Base-by-base conservation (phyloP, 2,113 vertebrate species). In the Corythornis vintsioides region DNA sequence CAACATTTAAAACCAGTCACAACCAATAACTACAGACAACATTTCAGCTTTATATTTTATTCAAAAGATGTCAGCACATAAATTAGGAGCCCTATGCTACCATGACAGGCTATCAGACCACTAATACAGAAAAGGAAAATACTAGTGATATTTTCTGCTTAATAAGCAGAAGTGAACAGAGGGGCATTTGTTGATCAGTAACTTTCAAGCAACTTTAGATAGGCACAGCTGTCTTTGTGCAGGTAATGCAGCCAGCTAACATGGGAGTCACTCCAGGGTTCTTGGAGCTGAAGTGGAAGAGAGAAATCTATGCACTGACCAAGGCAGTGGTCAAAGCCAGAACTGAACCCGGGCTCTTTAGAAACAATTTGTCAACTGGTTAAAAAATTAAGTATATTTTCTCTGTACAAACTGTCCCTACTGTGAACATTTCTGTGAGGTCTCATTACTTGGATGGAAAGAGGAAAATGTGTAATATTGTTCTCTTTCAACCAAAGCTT, bases 31-130 rank as follows among this genome's bases (percentile, higher is more conserved):
- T 83, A 74, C 45, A 93, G 73, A 89, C n/a, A 76, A 47, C 8
- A 7, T 71, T 84, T 69, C 35, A 45, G 67, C 66, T 92, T 94
- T 75, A 67, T 35, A 31, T 24, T 50, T 92, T 40, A n/a, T 66
- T 76, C 64, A 43, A 38, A 90, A 87, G 66, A 63, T 48, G 19
- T 60, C 81, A 89, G 22, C 19, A 35, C 15, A 10, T 45, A 71
- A 71, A 81, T 63, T 83, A 83, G 61, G 31, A 78, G 31, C 45
- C 42, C 28, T 50, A 14, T 60, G 87, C 66, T 82, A 28, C 55
- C 48, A 14, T 29, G 57, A 31, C 11, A 86, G 29, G 31, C 28
- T 83, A 52, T 8, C 47, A 53, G 45, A 74, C 79, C 63, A 40
- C 33, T 59, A 66, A 65, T 31, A 75, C 6, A 76, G 63, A n/a